These are phyloP conservation scores for Sphenodon punctatus DNA, from an alignment of 2,797 vertebrate genomes.

Conservation along the genomic window DNA sequence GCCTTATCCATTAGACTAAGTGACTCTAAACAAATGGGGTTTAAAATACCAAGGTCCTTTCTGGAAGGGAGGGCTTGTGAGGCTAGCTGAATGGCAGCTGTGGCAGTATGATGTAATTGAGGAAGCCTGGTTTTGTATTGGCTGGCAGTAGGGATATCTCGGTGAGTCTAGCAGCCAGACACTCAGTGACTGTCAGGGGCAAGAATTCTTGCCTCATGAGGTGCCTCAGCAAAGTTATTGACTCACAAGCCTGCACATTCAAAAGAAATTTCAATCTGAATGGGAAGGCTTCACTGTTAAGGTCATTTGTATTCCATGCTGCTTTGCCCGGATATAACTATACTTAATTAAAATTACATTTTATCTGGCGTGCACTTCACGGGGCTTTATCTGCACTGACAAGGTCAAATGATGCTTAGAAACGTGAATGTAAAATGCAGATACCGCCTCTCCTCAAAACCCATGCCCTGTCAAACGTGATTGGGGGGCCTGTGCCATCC, in stretches of 20 bases:
- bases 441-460: neutral
- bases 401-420: constrained; percentile 63
- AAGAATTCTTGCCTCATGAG: neutral
- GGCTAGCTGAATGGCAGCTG: neutral
- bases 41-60: neutral
- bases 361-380: constrained; percentile 37
- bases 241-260: constrained; percentile 31
- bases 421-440: constrained; percentile 45
- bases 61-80: neutral
- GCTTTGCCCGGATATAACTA: constrained; percentile 45
- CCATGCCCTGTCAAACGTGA: neutral
- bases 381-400: constrained; percentile 51
- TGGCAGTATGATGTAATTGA: neutral
- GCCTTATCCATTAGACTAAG: too few species aligned
- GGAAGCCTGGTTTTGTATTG: neutral
- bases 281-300: constrained; percentile 23
- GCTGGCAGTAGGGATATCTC: rapidly evolving
- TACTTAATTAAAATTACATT: constrained; percentile 68
- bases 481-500: too few species aligned
- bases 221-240: constrained; percentile 9
- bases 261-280: neutral
- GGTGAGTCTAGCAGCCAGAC: neutral
- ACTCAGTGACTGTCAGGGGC: neutral
- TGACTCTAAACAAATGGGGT: neutral
- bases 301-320: constrained; percentile 61